These are phyloP conservation scores for Podarcis cretensis DNA, from an alignment of 2,113 vertebrate genomes.

Conservation along the genomic window DNA sequence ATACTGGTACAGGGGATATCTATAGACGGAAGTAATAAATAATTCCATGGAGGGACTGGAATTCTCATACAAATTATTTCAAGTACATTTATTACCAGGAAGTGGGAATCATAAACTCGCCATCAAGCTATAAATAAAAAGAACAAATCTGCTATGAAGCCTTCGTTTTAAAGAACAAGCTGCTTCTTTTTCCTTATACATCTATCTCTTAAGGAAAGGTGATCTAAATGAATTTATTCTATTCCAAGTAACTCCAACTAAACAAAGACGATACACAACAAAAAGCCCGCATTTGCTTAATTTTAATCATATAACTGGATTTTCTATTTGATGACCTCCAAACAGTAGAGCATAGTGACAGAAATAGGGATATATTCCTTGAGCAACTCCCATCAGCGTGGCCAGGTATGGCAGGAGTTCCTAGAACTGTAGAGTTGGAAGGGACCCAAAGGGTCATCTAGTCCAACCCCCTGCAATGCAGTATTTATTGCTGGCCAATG, in stretches of 20 bases:
- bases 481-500: too few relatives aligned
- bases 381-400: neutral
- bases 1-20: constrained; percentile 90
- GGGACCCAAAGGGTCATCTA: too few relatives aligned
- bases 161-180: neutral
- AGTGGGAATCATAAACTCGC: neutral
- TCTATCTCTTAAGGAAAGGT: neutral
- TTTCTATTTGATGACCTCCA: neutral
- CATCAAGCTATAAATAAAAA: neutral
- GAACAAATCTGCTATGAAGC: neutral
- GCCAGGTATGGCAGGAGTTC: too few relatives aligned
- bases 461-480: too few relatives aligned
- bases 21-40: constrained; percentile 50
- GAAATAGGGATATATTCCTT: neutral
- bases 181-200: neutral
- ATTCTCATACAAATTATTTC: neutral
- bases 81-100: neutral
- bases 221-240: neutral
- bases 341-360: neutral
- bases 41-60: neutral
- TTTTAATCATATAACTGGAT: neutral
- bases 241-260: neutral
- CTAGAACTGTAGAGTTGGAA: too few relatives aligned
- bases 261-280: neutral
- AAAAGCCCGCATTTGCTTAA: neutral